Evolutionary conservation across 2,113 vertebrate species (phyloP).

Genomic region (Mormoops blainvillei): DNA sequence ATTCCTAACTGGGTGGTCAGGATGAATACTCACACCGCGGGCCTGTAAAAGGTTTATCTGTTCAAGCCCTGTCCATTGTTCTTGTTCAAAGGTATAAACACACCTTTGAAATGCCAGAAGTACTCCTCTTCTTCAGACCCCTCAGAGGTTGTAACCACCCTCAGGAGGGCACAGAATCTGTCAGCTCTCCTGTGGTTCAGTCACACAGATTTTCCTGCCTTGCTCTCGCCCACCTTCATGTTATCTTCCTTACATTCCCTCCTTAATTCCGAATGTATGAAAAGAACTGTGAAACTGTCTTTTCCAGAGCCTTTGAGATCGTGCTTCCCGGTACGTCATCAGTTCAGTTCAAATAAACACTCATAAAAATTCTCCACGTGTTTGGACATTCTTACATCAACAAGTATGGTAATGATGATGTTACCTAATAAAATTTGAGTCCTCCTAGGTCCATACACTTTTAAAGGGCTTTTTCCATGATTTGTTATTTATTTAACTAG

Average conservation of each 20-base stretch:
- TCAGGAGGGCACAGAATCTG: not conserved
- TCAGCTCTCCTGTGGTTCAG: not conserved
- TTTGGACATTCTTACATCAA: not conserved
- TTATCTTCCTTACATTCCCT: not conserved
- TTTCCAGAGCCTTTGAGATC: not conserved
- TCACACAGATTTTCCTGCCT: not conserved
- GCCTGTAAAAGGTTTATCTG: not conserved
- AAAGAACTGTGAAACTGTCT: not conserved
- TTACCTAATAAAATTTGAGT: not conserved
- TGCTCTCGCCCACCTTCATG: not conserved
- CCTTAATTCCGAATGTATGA: not conserved
- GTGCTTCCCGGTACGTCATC: not conserved
- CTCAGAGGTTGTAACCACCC: not conserved
- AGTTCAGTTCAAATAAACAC: not conserved
- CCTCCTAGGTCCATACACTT: not conserved
- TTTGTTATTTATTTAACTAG: not conserved
- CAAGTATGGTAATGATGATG: not conserved
- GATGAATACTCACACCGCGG: not conserved
- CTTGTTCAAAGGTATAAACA: not conserved
- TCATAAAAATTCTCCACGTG: not conserved
- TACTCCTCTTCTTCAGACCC: not conserved
- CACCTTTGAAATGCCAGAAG: not conserved
- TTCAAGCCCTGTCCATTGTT: not conserved
- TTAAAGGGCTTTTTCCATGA: not conserved
- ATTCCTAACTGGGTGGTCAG: not conserved